phyloP scores from a whole-genome alignment of 2,113 vertebrate species.

The Desmodus rotundus region DNA sequence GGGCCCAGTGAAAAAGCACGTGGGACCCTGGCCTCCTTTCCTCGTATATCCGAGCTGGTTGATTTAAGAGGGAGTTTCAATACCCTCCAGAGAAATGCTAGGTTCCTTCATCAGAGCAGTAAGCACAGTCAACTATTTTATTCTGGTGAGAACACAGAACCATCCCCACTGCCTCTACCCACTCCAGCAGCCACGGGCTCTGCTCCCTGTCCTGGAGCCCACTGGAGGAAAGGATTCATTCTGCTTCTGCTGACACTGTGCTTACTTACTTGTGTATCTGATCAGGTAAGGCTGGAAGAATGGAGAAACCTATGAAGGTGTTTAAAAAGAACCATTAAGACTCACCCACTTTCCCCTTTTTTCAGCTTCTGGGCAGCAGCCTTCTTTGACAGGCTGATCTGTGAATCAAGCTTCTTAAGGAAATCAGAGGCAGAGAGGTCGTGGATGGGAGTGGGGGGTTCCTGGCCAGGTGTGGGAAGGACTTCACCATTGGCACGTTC shows the following conservation, averaged over 20 bases:
- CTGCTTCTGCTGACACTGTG: not conserved
- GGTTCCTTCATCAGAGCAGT: not conserved
- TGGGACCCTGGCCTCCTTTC: not conserved
- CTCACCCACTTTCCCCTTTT: constrained; percentile 77
- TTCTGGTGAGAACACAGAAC: not conserved
- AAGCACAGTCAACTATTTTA: not conserved
- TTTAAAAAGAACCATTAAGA: not conserved
- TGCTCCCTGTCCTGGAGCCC: not conserved
- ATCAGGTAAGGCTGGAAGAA: not conserved
- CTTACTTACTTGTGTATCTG: not conserved
- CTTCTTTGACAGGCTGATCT: constrained; percentile 89
- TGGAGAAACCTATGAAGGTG: not conserved
- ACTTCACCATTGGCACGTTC: not conserved
- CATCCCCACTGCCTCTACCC: not conserved
- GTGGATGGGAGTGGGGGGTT: not conserved
- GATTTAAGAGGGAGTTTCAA: not conserved
- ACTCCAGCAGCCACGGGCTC: not conserved
- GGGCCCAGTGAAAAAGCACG: not conserved
- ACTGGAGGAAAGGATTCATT: not conserved
- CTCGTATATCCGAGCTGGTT: not conserved
- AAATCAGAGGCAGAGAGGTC: constrained; percentile 89
- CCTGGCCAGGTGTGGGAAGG: not conserved
- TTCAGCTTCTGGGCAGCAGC: constrained; percentile 83
- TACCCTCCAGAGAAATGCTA: not conserved
- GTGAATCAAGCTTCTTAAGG: constrained; percentile 87